These are phyloP conservation scores for Stegophylla sp. DNA, from an alignment of 2,888 invertebrate genomes.

Conservation along the genomic window DNA sequence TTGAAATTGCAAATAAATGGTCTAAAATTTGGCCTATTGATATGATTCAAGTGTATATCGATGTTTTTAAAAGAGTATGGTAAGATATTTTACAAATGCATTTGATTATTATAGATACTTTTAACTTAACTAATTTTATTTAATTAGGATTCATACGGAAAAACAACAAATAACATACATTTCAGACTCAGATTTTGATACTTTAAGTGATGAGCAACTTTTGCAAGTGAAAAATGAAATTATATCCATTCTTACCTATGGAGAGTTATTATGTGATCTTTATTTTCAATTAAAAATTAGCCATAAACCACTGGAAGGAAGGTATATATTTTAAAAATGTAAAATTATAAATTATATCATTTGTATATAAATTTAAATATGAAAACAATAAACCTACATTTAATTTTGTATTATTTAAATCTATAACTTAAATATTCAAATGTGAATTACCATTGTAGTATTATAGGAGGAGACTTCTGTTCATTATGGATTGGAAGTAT, in stretches of 20 bases:
- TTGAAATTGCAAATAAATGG: slow-evolving; percentile 71
- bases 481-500: slow-evolving; percentile 62
- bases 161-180: slow-evolving; percentile 31
- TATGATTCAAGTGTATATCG: slow-evolving; percentile 70
- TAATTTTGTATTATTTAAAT: not conserved
- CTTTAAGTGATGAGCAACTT: not conserved
- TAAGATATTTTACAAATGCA: slow-evolving; percentile 14
- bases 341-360: not conserved
- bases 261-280: slow-evolving; percentile 58
- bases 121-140: slow-evolving; percentile 23
- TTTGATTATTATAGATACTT: not conserved
- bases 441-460: slow-evolving; percentile 57
- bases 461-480: slow-evolving; percentile 62
- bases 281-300: slow-evolving; percentile 48
- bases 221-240: slow-evolving; percentile 48
- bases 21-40: slow-evolving; percentile 72
- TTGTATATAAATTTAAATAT: not conserved
- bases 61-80: slow-evolving; percentile 68
- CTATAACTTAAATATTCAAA: not conserved
- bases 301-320: slow-evolving; percentile 47
- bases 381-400: too few relatives aligned
- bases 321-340: slow-evolving; percentile 33
- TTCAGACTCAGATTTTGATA: not conserved
- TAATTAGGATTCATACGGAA: slow-evolving; percentile 48
- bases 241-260: slow-evolving; percentile 51